phyloP scores from a whole-genome alignment of 1,140 invertebrate species.

The Micrasema minimum region DNA sequence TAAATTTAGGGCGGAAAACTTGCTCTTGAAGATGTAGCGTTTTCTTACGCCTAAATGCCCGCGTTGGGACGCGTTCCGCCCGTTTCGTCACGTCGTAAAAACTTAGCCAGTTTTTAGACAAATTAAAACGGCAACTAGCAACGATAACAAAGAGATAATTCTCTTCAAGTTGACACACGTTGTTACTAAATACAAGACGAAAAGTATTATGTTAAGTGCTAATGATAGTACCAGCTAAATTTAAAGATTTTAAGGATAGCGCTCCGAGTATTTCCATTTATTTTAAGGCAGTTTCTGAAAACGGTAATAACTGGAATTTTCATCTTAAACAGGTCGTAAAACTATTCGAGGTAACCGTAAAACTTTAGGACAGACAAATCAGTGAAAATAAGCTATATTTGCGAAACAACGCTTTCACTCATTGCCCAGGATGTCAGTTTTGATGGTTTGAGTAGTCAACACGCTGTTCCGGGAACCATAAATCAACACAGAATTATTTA shows the following conservation, averaged over 20 bases:
- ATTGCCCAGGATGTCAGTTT: constrained; percentile 16
- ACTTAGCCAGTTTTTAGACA: constrained; percentile 22
- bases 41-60: background rate
- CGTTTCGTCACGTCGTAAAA: constrained; percentile 37
- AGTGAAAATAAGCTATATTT: background rate
- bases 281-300: constrained; percentile 4
- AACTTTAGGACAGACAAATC: constrained; percentile 1
- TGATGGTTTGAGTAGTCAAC: constrained; percentile 35
- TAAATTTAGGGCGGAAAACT: constrained; percentile 45
- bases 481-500: constrained; percentile 32
- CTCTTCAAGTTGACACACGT: constrained; percentile 6
- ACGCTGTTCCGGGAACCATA: constrained; percentile 30
- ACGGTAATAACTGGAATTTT: constrained; percentile 16
- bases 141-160: constrained; percentile 15
- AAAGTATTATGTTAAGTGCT: background rate
- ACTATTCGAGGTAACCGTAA: constrained; percentile 14
- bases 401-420: constrained; percentile 8
- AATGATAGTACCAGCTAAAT: background rate
- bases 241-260: background rate
- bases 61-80: constrained; percentile 14
- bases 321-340: constrained; percentile 23
- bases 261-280: background rate
- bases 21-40: constrained; percentile 15
- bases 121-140: constrained; percentile 25
- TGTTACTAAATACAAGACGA: background rate